Conservation (phyloP, 2,797 vertebrate genomes). For the Tinamus major region DNA sequence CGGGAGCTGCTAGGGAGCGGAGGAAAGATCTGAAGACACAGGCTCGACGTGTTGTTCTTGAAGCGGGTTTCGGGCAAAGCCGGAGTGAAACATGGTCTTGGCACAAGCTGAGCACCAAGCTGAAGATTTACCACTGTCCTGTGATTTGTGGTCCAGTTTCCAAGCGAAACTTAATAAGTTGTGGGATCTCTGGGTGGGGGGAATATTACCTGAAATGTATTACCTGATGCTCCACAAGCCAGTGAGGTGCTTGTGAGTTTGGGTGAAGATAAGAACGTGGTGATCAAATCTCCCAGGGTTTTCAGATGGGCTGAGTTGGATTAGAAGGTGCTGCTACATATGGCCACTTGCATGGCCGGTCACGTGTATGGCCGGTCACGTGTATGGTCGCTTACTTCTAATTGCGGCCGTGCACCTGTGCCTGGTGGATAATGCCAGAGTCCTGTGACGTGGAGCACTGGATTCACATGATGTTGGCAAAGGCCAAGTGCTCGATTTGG, state of each 20-base stretch:
- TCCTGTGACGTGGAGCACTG: background rate
- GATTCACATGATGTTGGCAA: constrained; percentile 46
- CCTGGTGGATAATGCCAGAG: constrained; percentile 41
- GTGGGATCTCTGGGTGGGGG: background rate
- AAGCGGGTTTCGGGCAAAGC: constrained; percentile 20
- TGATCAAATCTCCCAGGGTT: background rate
- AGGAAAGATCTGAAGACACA: constrained; percentile 47
- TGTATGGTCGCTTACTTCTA: constrained; percentile 10
- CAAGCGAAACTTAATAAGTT: background rate
- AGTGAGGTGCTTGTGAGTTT: background rate
- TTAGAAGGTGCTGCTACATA: constrained; percentile 50
- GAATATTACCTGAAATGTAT: background rate
- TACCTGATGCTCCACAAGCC: background rate
- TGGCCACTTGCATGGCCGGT: background rate
- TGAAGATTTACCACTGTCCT: background rate
- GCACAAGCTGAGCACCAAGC: background rate
- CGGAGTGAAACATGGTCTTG: background rate
- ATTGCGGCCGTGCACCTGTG: constrained; percentile 64
- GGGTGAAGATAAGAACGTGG: background rate
- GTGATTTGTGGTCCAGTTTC: constrained; percentile 22
- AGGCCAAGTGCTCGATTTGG: constrained; percentile 48
- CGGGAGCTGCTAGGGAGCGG: background rate
- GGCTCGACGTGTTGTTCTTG: constrained; percentile 54
- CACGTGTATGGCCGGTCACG: background rate
- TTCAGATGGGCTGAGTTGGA: background rate